These are phyloP conservation scores for Cenopis cana DNA, from an alignment of 2,888 invertebrate genomes.

Conservation along the genomic window DNA sequence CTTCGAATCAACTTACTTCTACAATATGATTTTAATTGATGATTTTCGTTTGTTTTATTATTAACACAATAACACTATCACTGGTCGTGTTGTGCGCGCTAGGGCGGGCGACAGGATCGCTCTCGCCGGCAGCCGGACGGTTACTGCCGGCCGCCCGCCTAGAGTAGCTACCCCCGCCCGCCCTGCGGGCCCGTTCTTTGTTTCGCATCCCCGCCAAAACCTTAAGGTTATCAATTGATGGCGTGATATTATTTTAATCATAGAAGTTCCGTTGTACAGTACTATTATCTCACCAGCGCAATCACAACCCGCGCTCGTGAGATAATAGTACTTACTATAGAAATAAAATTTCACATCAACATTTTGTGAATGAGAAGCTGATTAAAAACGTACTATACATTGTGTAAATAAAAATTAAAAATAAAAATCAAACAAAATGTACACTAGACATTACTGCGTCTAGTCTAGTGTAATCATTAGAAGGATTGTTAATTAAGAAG, in stretches of 20 bases:
- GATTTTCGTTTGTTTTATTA: conserved; percentile 6
- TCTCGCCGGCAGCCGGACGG: conserved; percentile 70
- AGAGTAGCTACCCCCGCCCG: conserved; percentile 73
- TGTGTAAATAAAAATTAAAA: too few species aligned
- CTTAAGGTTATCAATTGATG: conserved; percentile 71
- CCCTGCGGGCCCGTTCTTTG: conserved; percentile 79
- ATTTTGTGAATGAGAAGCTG: background rate
- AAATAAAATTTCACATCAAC: background rate
- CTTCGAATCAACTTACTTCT: conserved; percentile 27
- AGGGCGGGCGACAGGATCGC: conserved; percentile 47
- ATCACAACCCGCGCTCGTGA: too few species aligned
- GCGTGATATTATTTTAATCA: conserved; percentile 50
- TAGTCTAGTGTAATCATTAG: too few species aligned
- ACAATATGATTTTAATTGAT: conserved; percentile 15
- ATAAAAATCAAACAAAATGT: too few species aligned
- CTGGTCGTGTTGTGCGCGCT: conserved; percentile 42
- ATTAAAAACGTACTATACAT: background rate
- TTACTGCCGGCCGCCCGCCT: conserved; percentile 72
- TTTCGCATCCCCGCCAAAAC: conserved; percentile 75
- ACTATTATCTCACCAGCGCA: too few species aligned
- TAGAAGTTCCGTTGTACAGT: too few species aligned
- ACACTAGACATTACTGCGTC: too few species aligned
- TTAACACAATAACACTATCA: conserved; percentile 27
- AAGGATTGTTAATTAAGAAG: too few species aligned
- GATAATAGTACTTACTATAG: too few species aligned